Percentiles rank a stretch among this genome's conserved stretches.
Conservation (phyloP, 2,113 vertebrate genomes). For the Chaetorhynchus papuensis region DNA sequence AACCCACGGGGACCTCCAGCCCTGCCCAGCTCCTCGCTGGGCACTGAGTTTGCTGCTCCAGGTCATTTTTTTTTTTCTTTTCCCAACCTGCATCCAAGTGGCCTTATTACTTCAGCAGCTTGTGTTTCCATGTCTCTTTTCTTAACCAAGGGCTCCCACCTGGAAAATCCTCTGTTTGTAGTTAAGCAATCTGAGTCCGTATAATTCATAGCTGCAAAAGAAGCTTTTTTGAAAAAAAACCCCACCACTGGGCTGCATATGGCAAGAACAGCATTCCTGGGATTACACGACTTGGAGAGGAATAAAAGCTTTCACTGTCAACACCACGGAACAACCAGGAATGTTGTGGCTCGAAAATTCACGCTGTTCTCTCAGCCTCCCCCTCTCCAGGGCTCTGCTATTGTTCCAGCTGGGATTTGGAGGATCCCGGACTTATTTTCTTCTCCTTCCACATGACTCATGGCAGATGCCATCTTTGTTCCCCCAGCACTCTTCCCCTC, state of each 20-base stretch:
- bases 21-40: background rate
- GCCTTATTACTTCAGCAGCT: background rate
- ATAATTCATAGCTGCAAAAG: constrained; percentile 57
- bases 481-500: background rate
- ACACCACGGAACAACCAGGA: constrained; percentile 15
- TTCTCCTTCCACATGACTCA: background rate
- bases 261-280: constrained; percentile 56
- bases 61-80: background rate
- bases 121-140: constrained; percentile 26
- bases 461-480: background rate
- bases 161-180: constrained; percentile 65
- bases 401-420: background rate
- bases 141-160: constrained; percentile 50
- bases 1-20: background rate
- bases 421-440: background rate
- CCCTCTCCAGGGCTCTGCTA: background rate
- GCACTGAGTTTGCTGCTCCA: background rate
- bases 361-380: constrained; percentile 5
- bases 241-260: constrained; percentile 8
- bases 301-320: constrained; percentile 47
- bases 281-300: constrained; percentile 32
- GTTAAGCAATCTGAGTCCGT: constrained; percentile 30
- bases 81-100: background rate
- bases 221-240: background rate
- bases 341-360: constrained; percentile 21